phyloP scores from a whole-genome alignment of 2,888 invertebrate genomes.

The Drosophila niveifrons region DNA sequence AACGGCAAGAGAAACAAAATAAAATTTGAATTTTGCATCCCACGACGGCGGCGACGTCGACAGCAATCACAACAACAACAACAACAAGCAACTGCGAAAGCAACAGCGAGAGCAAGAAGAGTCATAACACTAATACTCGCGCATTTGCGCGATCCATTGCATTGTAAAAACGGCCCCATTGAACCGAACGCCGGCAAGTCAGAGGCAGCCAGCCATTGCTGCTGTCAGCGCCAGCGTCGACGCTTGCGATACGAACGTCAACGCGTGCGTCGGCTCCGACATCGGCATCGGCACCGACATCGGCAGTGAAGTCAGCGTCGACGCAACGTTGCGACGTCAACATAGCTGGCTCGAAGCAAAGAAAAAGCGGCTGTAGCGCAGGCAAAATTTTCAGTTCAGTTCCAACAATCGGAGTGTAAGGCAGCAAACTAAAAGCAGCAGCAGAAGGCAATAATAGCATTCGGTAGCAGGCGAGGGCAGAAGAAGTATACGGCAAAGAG shows the following conservation, averaged over 20 bases:
- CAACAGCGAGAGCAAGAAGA: constrained; percentile 6
- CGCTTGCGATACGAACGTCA: constrained; percentile 29
- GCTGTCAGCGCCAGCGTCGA: constrained; percentile 32
- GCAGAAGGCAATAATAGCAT: constrained; percentile 26
- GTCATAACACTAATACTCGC: constrained; percentile 28
- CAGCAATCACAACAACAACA: constrained; percentile 2
- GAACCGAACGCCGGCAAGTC: constrained; percentile 42
- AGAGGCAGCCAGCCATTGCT: constrained; percentile 23
- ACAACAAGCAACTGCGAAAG: constrained; percentile 4
- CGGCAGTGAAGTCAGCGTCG: constrained; percentile 21
- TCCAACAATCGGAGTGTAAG: constrained; percentile 79
- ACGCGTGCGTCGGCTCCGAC: constrained; percentile 22
- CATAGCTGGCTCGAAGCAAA: constrained; percentile 62
- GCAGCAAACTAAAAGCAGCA: constrained; percentile 35
- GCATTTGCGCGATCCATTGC: constrained; percentile 54
- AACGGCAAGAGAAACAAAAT: constrained; percentile 57
- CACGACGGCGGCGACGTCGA: constrained; percentile 35
- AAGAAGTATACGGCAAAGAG: constrained; percentile 45
- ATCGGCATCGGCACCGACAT: constrained; percentile 27
- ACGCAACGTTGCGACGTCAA: constrained; percentile 36
- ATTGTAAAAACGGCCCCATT: constrained; percentile 56
- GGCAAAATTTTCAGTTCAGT: constrained; percentile 82
- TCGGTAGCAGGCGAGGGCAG: constrained; percentile 29
- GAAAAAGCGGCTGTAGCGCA: constrained; percentile 82
- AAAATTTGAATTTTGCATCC: constrained; percentile 75